These are phyloP conservation scores for Oryzias javanicus DNA, from an alignment of 2,113 vertebrate genomes.

Conservation along the genomic window DNA sequence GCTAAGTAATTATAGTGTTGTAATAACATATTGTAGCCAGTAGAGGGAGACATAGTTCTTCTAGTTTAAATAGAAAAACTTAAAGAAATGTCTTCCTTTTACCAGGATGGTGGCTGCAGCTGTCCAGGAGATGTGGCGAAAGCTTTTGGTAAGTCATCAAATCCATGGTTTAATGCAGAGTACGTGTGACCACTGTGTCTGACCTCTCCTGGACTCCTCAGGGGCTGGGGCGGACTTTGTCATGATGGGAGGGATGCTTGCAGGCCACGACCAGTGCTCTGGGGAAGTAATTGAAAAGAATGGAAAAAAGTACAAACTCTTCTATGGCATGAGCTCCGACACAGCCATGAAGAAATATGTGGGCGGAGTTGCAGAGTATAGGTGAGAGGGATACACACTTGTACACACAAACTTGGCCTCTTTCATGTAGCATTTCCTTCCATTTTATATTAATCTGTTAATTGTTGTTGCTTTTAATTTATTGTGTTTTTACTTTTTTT, in stretches of 20 bases:
- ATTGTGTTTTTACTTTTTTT: too few species aligned
- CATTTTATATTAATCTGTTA: too few species aligned
- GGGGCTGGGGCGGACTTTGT: conserved; percentile 97
- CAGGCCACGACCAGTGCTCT: conserved; percentile 94
- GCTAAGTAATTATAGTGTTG: too few species aligned
- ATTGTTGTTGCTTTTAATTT: too few species aligned
- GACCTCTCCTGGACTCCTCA: conserved; percentile 42
- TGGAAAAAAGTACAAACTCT: conserved; percentile 93
- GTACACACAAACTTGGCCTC: too few species aligned
- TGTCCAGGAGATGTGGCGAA: conserved; percentile 98
- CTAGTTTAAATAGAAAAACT: not conserved
- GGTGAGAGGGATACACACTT: conserved; percentile 74
- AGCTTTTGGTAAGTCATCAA: conserved; percentile 87
- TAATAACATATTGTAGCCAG: conserved; percentile 9
- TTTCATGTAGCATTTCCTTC: too few species aligned
- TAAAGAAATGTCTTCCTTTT: not conserved
- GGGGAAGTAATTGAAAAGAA: conserved; percentile 92
- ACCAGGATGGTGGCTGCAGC: conserved; percentile 93
- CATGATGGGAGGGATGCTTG: conserved; percentile 98
- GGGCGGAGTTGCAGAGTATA: conserved; percentile 93
- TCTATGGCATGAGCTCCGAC: conserved; percentile 99
- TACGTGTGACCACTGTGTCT: not conserved
- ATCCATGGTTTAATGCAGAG: not conserved
- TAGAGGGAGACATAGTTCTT: conserved; percentile 47
- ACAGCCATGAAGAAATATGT: conserved; percentile 97